Evolutionary conservation across 1,140 invertebrate genomes (phyloP), one percentile per base, ranked within the genome.

Genomic region (Pogonus chalceus): DNA sequence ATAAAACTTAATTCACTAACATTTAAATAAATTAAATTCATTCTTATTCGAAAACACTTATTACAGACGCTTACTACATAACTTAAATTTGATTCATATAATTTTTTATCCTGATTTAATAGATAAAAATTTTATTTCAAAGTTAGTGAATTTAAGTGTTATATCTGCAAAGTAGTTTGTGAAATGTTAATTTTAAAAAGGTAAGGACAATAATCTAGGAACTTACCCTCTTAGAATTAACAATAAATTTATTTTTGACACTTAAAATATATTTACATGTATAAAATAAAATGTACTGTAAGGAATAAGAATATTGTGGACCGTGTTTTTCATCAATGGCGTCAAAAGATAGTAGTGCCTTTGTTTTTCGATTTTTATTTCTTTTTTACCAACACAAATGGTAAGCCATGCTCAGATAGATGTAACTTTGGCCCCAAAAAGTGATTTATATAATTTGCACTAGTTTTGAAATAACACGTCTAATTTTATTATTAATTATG

Each of bases 181-280:
- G 18, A 43, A 12, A 18, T 12, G 37, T 43, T 43, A 43, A 43
- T 43, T 43, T 43, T 43, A 43, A 43, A 43, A 43, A 4, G 37
- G 37, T 43, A 43, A 9, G 37, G 26, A n/a, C n/a, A n/a, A n/a
- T n/a, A n/a, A n/a, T 31, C 26, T 31, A 4, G 9, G 37, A 9
- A 43, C 26, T 31, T 43, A 43, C 37, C 37, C 37, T 43, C 37
- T 43, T 43, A 43, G 7, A 18, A 43, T 43, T 43, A 43, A 43
- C 37, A 43, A 16, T 43, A 18, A 43, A 43, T 43, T 43, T 43
- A 43, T 43, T 43, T 43, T 43, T 43, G 37, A 43, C 37, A 43
- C 37, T 9, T 43, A 9, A 43, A 43, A 16, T 43, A 43, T 43
- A 43, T 43, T 43, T 43, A 43, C 37, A 43, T 12, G 37, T 16